A percentile compares a stretch with the other conserved stretches of the same genome.
These are phyloP conservation scores for Euphysa ruthae DNA, from an alignment of 30 jellyfish, hydroid and myxozoan genomes.

Conservation along the genomic window DNA sequence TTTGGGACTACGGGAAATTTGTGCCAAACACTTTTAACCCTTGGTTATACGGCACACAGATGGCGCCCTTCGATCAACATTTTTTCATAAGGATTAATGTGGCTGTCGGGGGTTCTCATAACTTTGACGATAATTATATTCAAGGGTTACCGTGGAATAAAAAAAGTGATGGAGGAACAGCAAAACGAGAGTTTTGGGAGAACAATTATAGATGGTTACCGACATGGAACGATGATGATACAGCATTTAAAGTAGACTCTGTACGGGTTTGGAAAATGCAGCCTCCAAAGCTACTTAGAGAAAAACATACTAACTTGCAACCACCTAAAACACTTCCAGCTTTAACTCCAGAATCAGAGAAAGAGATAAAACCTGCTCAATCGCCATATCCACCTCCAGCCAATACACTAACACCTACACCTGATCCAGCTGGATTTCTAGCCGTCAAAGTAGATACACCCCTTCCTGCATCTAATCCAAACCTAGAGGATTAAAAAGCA, in stretches of 20 bases:
- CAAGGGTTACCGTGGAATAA: conserved; percentile 62
- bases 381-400: too few relatives aligned
- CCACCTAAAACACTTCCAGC: too few relatives aligned
- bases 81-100: conserved; percentile 51
- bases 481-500: too few relatives aligned
- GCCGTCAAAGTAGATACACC: too few relatives aligned
- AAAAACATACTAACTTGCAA: too few relatives aligned
- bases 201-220: conserved; percentile 48
- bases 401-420: too few relatives aligned
- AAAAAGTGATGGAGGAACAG: conserved; percentile 11
- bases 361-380: too few relatives aligned
- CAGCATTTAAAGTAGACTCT: conserved; percentile 63
- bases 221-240: conserved; percentile 70
- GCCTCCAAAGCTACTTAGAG: too few relatives aligned
- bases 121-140: conserved; percentile 33
- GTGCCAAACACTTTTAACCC: conserved; percentile 36
- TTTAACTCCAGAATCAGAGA: too few relatives aligned
- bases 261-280: conserved; percentile 61
- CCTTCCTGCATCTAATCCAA: too few relatives aligned
- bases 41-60: conserved; percentile 44
- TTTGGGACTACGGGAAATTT: conserved; percentile 59
- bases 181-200: conserved; percentile 67
- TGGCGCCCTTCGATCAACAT: conserved; percentile 81
- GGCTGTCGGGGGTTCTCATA: conserved; percentile 66
- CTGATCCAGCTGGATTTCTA: too few relatives aligned